Percentiles rank a stretch among this genome's conserved stretches.
Conservation (phyloP, 2,113 vertebrate species). For the Lepus americanus region DNA sequence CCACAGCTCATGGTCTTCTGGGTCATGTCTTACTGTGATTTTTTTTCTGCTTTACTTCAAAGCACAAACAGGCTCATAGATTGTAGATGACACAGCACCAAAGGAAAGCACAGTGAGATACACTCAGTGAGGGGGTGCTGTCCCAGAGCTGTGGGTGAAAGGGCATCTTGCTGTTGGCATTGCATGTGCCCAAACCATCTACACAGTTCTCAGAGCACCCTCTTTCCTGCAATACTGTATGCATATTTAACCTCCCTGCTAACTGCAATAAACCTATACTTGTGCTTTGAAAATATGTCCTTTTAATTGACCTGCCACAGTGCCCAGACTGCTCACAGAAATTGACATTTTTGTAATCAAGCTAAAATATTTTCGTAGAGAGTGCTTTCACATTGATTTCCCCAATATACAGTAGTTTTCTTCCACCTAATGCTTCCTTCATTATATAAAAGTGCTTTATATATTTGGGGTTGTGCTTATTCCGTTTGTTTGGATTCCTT, state of each 20-base stretch:
- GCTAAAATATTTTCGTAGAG: neutral
- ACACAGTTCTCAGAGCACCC: neutral
- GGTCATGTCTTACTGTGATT: too few species aligned
- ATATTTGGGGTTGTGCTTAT: neutral
- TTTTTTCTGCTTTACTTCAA: neutral
- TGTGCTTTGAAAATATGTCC: neutral
- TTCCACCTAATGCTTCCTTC: neutral
- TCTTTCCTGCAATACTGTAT: neutral
- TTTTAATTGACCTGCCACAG: neutral
- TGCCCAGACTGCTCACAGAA: neutral
- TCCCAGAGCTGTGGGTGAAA: too few species aligned
- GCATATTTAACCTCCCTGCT: neutral
- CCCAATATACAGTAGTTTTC: neutral
- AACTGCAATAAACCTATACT: neutral
- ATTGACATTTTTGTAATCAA: neutral
- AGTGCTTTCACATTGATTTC: neutral
- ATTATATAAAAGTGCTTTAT: neutral
- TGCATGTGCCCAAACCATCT: neutral
- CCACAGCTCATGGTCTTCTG: neutral
- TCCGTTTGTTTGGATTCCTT: conserved; percentile 5
- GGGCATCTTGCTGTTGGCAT: neutral
- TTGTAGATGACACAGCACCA: neutral
- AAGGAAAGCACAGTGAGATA: neutral
- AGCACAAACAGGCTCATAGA: neutral
- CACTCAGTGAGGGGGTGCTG: too few species aligned